phyloP scores from a whole-genome alignment of 2,113 vertebrate genomes.

The Neolamprologus variostigma region DNA sequence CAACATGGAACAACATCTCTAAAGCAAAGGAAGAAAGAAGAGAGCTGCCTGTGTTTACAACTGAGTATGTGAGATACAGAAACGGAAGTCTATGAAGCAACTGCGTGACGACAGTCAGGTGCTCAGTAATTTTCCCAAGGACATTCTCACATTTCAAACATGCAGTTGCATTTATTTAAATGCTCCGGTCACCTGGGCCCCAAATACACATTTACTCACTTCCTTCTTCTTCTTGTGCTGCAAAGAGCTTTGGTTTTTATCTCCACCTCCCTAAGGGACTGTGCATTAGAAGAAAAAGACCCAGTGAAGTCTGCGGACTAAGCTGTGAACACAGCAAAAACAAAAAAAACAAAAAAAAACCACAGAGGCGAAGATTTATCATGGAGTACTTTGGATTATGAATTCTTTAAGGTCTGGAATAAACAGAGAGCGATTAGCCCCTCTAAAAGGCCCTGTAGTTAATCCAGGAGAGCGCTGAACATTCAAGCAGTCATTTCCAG shows the following conservation, averaged over 20 bases:
- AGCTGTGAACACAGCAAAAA: not conserved
- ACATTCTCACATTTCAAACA: not conserved
- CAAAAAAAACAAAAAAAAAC: not conserved
- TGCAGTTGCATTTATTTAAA: not conserved
- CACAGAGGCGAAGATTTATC: not conserved
- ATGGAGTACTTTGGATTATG: not conserved
- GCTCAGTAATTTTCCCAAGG: not conserved
- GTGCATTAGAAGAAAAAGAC: not conserved
- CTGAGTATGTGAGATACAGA: not conserved
- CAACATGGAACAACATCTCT: constrained; percentile 38
- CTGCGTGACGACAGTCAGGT: not conserved
- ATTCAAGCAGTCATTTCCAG: not conserved
- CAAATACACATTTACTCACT: not conserved
- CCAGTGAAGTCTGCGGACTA: not conserved
- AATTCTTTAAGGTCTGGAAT: not conserved
- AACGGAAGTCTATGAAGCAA: not conserved
- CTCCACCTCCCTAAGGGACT: not conserved
- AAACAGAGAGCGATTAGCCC: not conserved
- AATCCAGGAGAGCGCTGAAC: not conserved
- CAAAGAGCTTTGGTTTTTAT: not conserved
- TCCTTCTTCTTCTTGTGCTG: not conserved
- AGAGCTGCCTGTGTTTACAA: not conserved
- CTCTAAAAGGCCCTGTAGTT: not conserved
- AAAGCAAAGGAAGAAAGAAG: constrained; percentile 2
- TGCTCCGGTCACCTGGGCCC: not conserved